phyloP scores from a whole-genome alignment of 2,113 vertebrate species.

The Baryphthengus martii region DNA sequence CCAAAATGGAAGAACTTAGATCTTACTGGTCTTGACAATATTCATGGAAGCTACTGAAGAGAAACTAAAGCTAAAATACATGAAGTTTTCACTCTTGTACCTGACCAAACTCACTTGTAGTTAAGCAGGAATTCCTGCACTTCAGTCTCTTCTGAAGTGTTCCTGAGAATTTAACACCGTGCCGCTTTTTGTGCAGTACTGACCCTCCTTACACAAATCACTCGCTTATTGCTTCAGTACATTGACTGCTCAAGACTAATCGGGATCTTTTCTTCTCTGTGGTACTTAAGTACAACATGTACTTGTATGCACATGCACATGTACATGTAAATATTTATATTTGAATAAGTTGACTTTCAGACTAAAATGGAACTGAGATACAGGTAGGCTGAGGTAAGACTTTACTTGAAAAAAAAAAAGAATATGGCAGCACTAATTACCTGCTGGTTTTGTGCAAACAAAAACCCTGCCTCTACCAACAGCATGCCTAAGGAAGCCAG shows the following conservation, averaged over 20 bases:
- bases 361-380: not conserved
- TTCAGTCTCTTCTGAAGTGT: not conserved
- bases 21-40: not conserved
- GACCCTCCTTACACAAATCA: not conserved
- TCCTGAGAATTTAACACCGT: not conserved
- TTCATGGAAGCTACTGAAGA: not conserved
- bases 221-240: not conserved
- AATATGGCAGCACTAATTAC: not conserved
- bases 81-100: not conserved
- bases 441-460: not conserved
- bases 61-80: not conserved
- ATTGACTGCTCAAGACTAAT: not conserved
- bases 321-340: not conserved
- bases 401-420: not conserved
- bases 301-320: rapidly evolving
- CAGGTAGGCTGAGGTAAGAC: not conserved
- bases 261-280: not conserved
- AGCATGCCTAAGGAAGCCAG: not conserved
- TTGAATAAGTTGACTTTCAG: not conserved
- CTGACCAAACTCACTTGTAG: not conserved
- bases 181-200: not conserved
- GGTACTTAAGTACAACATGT: not conserved
- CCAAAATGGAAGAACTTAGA: not conserved
- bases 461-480: not conserved
- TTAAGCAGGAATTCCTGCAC: not conserved